Base-by-base conservation (phyloP, 2,797 vertebrate genomes). In the Distichodus sexfasciatus region DNA sequence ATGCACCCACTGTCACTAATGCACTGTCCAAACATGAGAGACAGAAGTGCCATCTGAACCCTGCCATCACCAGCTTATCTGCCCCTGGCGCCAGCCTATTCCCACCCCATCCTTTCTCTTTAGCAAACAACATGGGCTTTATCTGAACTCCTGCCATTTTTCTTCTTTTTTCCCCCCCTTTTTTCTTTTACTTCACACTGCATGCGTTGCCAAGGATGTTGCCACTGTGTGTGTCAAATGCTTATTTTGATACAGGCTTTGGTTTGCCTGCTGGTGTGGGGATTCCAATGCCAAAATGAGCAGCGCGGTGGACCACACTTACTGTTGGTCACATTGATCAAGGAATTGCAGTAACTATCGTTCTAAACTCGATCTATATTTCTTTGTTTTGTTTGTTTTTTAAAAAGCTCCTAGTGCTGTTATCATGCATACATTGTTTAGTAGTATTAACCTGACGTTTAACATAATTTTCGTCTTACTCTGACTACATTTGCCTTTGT, bases 211-310 rank as follows among this genome's bases (percentile, higher is more conserved):
- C 83, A 51, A 54, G 75, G 58, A 48, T 76, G 69, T 65, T 75
- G 78, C 84, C 76, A 73, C 80, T 66, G 0, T 78, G 60, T 78
- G 60, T 81, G 71, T 78, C 88, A 64, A 85, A 84, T 86, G 82
- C 84, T 87, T 91, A 85, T 92, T 86, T 91, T 84, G 81, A 85
- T 70, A 51, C 87, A 90, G 90, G 86, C 88, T 85, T 82, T 82
- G 86, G 84, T 85, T 88, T 90, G 59, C 84, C 87, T 81, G 85
- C 79, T 89, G 84, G 76, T 83, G 86, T 68, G 83, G 68, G 84
- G 77, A 88, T 82, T 40, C 84, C 83, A 83, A 80, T 79, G 80
- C 88, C 86, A 88, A 84, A 89, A 85, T 76, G 78, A 83, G 81
- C 28, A 48, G 78, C 21, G 66, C 21, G 31, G 24, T 69, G 69